Base-by-base conservation (phyloP, 2,797 vertebrate genomes). In the Rousettus madagascariensis region DNA sequence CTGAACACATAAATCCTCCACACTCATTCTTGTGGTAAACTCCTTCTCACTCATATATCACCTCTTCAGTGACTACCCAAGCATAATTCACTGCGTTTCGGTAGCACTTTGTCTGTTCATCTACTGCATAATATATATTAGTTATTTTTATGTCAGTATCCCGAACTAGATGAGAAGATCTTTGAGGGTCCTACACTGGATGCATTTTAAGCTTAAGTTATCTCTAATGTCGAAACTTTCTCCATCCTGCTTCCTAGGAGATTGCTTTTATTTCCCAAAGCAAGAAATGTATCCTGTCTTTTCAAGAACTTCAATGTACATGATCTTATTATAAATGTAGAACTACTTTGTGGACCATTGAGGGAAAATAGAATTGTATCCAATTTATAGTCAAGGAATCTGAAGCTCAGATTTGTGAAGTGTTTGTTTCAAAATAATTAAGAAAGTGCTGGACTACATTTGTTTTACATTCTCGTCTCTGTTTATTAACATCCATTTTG, bases 191-290 rank as follows among this genome's bases (percentile, higher is more conserved):
- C 55, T 90, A 51, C 69, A 61, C 3, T 55, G 61, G n/a, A 77
- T 49, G 36, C 5, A 24, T 53, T 4, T 90, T 86, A 51, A 63
- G 8, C 38, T 94, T 63, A 46, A 59, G 24, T 65, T 55, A 49
- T 63, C 26, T 28, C 41, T 28, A 36, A 15, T 41, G 12, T 8
- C 59, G 36, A 61, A 74, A 26, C 11, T 57, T 95, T 51, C 55
- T 86, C 33, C 17, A 43, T 65, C 15, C 15, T 77, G 4, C 15
- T 53, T 63, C 68, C 15, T 69, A 69, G 33, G n/a, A 72, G n/a
- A n/a, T 83, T 90, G 49, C 11, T 86, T 96, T 90, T 36, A 10
- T 82, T 93, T 78, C 30, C 15, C 19, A 65, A 74, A 88, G 87
- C 9, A 57, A 74, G 57, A 88, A 71, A 5, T 74, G 7, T 55